Conservation (phyloP, 1,140 invertebrate species). For the Aphelinus certus region DNA sequence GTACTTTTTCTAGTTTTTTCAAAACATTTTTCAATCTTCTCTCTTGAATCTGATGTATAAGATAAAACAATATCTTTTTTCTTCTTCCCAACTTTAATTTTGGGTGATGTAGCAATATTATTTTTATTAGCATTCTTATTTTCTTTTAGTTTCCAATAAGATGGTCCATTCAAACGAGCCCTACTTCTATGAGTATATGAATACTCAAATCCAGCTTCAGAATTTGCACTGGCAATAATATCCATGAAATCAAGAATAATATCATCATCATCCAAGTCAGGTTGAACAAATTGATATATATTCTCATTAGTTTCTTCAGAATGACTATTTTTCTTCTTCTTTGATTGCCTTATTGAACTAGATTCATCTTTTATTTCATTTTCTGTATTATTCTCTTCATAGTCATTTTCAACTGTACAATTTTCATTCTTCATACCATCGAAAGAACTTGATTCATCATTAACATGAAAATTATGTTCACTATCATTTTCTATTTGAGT, state of each 20-base stretch:
- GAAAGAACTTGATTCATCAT: constrained; percentile 48
- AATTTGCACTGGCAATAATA: no score
- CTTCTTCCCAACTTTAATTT: constrained; percentile 45
- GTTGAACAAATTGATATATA: constrained; percentile 31
- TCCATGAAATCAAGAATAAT: constrained; percentile 23
- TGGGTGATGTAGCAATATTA: constrained; percentile 40
- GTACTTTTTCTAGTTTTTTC: not conserved
- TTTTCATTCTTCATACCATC: constrained; percentile 36
- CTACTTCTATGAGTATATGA: constrained; percentile 73
- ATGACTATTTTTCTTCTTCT: no score
- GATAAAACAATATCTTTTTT: constrained; percentile 44
- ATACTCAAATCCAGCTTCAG: constrained; percentile 68
- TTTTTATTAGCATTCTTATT: constrained; percentile 39
- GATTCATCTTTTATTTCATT: no score
- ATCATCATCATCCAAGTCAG: constrained; percentile 35
- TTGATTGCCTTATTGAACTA: no score
- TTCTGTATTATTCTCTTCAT: no score
- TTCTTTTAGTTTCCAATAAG: constrained; percentile 77
- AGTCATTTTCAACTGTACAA: constrained; percentile 31
- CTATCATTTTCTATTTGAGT: constrained; percentile 27
- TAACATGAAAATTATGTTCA: constrained; percentile 55
- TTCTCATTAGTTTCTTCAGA: constrained; percentile 42
- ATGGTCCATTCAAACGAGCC: constrained; percentile 78
- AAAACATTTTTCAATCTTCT: constrained; percentile 42
- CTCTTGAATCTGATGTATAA: constrained; percentile 40